Evolutionary conservation across 2,113 vertebrate species (phyloP), one percentile per base, ranked within the genome.

Genomic region (Bagarius yarrelli): DNA sequence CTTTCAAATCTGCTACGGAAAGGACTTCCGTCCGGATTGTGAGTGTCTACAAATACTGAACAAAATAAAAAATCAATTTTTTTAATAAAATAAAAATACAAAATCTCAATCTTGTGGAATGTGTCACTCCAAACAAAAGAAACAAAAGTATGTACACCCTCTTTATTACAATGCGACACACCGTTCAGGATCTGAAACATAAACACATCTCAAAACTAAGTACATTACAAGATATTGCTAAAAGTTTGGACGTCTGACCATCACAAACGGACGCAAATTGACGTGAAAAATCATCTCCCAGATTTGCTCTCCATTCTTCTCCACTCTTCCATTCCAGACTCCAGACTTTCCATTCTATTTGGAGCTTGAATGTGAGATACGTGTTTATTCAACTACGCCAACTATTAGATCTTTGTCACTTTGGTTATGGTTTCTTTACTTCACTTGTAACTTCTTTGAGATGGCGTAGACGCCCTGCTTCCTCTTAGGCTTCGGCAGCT

Each of bases 1-100:
- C 94, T 99, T 36, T 98, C 97, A 0, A 90, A 92, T 0, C 86
- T 99, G 2, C 93, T 99, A 79, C 97, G 98, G 79, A 99, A 99
- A 55, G 96, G 96, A 0, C 94, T 99, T 75, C 97, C 98, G 0
- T 91, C 92, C 50, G 88, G 92, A 23, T 79, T 92, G 78, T 50
- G 88, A 72, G 8, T 40, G 56, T 56, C 16, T 72, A 19, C 59
- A 23, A 6, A 14, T 18, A 21, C 64, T 32, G 50, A 78, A 78
- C n/a, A 83, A 57, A 85, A 21, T 5, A 34, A 60, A 44, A 57
- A 84, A 88, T 87, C 86, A 90, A 90, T 84, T 34, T 18, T 47
- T 85, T 87, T 21, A 76, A 15, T 4, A 25, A 25, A 25, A 60
- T 18, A n/a, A 50, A 23, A 40, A 59, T 25, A 75, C 44, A 13